A percentile compares a stretch with the other conserved stretches of the same genome.
Conservation (phyloP, 2,113 vertebrate genomes). For the Athene noctua region DNA sequence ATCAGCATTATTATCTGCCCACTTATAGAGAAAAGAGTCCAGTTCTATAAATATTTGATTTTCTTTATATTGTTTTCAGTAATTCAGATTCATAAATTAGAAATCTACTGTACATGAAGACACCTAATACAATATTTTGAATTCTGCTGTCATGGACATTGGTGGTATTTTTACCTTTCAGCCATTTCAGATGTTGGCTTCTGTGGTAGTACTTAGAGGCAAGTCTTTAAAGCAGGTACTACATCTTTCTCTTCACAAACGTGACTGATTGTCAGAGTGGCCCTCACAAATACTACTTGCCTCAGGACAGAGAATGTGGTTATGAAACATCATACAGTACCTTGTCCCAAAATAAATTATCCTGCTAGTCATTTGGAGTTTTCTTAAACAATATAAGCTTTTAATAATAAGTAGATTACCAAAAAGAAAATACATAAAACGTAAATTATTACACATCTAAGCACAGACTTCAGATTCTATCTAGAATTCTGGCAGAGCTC, state of each 20-base stretch:
- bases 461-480: neutral
- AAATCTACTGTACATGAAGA: neutral
- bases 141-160: neutral
- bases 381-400: neutral
- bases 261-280: neutral
- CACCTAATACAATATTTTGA: neutral
- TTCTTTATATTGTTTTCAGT: neutral
- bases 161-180: neutral
- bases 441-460: neutral
- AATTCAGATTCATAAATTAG: neutral
- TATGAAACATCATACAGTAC: neutral
- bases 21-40: neutral
- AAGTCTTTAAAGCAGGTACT: neutral
- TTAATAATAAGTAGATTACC: neutral
- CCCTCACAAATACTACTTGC: neutral
- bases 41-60: neutral
- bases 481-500: neutral
- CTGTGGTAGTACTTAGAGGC: too few species aligned
- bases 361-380: neutral
- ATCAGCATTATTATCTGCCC: neutral
- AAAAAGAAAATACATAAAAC: neutral
- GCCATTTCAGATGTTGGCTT: neutral
- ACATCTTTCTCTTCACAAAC: neutral
- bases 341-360: neutral
- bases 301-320: neutral